These are phyloP conservation scores for Illadopsis cleaveri DNA, from an alignment of 2,113 vertebrate genomes.

Conservation along the genomic window DNA sequence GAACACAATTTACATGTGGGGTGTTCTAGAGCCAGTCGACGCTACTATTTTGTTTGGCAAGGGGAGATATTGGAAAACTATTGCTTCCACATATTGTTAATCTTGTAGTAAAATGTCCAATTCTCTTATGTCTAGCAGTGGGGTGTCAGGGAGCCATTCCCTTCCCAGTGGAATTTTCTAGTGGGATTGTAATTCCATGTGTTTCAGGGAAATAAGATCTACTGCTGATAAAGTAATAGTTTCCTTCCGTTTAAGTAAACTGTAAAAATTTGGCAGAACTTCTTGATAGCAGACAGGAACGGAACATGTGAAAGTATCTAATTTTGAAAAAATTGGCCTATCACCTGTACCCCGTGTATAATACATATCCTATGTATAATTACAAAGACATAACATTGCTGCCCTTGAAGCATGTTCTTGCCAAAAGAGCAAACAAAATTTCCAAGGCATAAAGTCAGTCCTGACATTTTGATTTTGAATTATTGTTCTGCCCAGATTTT, in stretches of 20 bases:
- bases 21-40: neutral
- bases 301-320: neutral
- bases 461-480: neutral
- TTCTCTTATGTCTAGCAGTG: constrained; percentile 5
- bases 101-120: neutral
- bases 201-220: constrained; percentile 32
- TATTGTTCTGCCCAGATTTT: neutral
- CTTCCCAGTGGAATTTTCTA: constrained; percentile 25
- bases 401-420: neutral
- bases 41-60: constrained; percentile 18
- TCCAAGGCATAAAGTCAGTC: neutral
- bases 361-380: neutral
- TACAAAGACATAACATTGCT: neutral
- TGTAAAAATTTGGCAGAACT: constrained; percentile 12
- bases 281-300: neutral
- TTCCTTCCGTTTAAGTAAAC: constrained; percentile 47
- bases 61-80: constrained; percentile 19
- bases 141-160: neutral
- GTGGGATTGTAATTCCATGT: constrained; percentile 27
- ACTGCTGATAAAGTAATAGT: constrained; percentile 53
- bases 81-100: constrained; percentile 56
- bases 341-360: neutral
- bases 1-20: neutral
- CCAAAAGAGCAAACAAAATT: neutral
- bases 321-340: neutral